Evolutionary conservation across 2,888 invertebrate genomes (phyloP).

Genomic region (Sicus ferrugineus): DNA sequence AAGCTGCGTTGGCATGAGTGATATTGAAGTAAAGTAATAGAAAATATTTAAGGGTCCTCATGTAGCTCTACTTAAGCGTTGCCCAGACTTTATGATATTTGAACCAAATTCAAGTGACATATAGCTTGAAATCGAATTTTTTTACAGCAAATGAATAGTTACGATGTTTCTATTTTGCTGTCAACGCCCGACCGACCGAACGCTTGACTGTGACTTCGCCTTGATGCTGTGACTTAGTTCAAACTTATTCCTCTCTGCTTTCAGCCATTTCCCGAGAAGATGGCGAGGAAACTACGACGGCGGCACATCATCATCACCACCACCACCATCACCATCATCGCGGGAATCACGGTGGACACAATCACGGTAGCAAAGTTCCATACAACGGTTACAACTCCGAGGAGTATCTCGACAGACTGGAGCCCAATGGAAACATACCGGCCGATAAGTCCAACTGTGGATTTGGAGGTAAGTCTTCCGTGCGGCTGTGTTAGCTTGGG

Average conservation of each 20-base stretch:
- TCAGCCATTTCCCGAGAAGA: conserved; percentile 93
- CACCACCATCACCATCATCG: conserved; percentile 72
- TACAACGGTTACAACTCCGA: conserved; percentile 91
- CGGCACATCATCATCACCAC: conserved; percentile 66
- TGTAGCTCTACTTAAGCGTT: too few relatives aligned
- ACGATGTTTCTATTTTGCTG: too few relatives aligned
- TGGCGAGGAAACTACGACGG: conserved; percentile 70
- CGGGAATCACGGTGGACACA: conserved; percentile 65
- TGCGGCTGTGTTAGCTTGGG: not conserved
- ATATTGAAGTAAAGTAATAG: too few relatives aligned
- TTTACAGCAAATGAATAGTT: too few relatives aligned
- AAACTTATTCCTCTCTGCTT: conserved; percentile 64
- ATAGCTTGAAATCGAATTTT: too few relatives aligned
- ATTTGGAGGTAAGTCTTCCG: conserved; percentile 68
- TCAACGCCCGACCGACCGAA: too few relatives aligned
- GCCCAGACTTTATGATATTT: too few relatives aligned
- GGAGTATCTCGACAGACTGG: conserved; percentile 91
- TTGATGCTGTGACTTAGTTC: too few relatives aligned
- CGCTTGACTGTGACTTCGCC: too few relatives aligned
- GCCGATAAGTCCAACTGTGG: conserved; percentile 81
- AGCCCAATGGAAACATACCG: conserved; percentile 93
- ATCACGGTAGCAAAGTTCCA: conserved; percentile 77
- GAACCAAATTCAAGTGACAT: too few relatives aligned
- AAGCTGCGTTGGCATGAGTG: too few relatives aligned
- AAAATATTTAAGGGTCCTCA: too few relatives aligned